These are phyloP conservation scores for Panonychus citri DNA, from an alignment of 1,140 invertebrate species.

Conservation along the genomic window DNA sequence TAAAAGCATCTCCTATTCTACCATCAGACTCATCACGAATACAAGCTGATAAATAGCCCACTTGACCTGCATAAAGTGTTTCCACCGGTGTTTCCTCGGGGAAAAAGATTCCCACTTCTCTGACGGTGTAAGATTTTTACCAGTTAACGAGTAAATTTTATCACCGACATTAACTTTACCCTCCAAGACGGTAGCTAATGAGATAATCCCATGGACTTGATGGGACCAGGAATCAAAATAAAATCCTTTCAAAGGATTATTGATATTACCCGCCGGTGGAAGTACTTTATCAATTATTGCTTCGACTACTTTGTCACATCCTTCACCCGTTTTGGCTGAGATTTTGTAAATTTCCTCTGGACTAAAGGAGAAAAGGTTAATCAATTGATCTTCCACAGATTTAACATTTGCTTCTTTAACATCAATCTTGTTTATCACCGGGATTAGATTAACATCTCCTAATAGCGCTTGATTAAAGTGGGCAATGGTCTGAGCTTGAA, in stretches of 20 bases:
- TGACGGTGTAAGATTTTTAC: slow-evolving; percentile 50
- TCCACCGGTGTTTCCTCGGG: slow-evolving; percentile 45
- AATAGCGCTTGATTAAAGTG: slow-evolving; percentile 82
- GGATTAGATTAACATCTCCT: slow-evolving; percentile 55
- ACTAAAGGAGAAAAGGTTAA: slow-evolving; percentile 60
- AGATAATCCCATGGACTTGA: slow-evolving; percentile 56
- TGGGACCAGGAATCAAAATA: slow-evolving; percentile 90
- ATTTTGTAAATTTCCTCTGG: slow-evolving; percentile 36
- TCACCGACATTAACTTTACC: slow-evolving; percentile 43
- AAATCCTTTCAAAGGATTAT: slow-evolving; percentile 43
- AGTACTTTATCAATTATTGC: slow-evolving; percentile 53
- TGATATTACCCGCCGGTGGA: slow-evolving; percentile 33
- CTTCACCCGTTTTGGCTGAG: slow-evolving; percentile 71
- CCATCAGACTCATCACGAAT: slow-evolving; percentile 55
- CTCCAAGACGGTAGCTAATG: slow-evolving; percentile 50
- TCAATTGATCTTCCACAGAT: slow-evolving; percentile 47
- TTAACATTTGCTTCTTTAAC: slow-evolving; percentile 69
- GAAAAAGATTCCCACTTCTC: slow-evolving; percentile 49
- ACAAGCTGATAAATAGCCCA: slow-evolving; percentile 54
- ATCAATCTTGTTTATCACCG: slow-evolving; percentile 92
- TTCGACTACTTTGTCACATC: slow-evolving; percentile 47
- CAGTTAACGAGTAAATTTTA: slow-evolving; percentile 35
- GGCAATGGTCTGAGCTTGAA: slow-evolving; percentile 92
- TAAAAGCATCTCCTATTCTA: slow-evolving; percentile 61
- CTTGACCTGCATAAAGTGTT: slow-evolving; percentile 52